Evolutionary conservation across 2,888 invertebrate species (phyloP).

Genomic region (Cerastis leucographa): DNA sequence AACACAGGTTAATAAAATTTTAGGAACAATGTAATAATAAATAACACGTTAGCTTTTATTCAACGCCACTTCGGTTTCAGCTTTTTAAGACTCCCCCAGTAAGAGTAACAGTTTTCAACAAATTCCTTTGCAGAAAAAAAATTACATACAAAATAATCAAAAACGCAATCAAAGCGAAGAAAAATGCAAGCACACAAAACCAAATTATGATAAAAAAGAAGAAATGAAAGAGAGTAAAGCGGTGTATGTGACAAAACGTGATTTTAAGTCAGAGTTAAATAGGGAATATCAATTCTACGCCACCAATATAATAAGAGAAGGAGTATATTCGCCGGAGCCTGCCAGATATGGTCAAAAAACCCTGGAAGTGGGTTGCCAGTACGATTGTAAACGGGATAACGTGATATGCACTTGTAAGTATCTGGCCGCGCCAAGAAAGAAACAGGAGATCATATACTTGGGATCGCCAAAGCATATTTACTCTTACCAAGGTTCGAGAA

Average conservation of each 20-base stretch:
- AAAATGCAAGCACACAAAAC: constrained; percentile 58
- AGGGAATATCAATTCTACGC: constrained; percentile 48
- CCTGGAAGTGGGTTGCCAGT: constrained; percentile 76
- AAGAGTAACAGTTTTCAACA: not conserved
- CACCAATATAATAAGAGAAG: constrained; percentile 50
- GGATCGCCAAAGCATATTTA: constrained; percentile 70
- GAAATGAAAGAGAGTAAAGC: constrained; percentile 79
- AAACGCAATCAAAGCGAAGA: constrained; percentile 54
- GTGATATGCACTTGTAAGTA: constrained; percentile 70
- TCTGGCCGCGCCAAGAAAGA: constrained; percentile 51
- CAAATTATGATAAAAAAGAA: constrained; percentile 78
- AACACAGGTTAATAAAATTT: not conserved
- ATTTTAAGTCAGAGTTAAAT: constrained; percentile 55
- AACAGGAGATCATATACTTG: constrained; percentile 68
- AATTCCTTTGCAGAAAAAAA: constrained; percentile 28
- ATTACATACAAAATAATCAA: not conserved
- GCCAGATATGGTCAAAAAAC: constrained; percentile 57
- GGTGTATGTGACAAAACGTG: constrained; percentile 73
- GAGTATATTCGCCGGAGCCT: constrained; percentile 24
- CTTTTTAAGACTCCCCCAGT: no score
- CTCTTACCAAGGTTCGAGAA: constrained; percentile 70
- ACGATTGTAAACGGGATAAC: constrained; percentile 70
- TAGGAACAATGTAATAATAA: no score
- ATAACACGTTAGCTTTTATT: no score
- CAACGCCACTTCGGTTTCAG: not conserved